phyloP scores from a whole-genome alignment of 2,888 invertebrate species.

The Lymantria monacha region DNA sequence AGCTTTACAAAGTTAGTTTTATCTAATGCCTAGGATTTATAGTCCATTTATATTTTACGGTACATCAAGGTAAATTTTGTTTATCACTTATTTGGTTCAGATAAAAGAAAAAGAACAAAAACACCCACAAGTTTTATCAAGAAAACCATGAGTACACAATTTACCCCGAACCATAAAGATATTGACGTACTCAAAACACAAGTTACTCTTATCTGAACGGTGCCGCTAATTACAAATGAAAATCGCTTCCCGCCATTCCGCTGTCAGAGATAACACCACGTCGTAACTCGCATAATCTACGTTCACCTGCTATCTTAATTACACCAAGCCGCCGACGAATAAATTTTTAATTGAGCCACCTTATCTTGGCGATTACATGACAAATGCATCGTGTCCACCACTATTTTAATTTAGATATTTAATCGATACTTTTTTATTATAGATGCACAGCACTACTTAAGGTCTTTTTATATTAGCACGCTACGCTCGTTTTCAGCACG shows the following conservation, averaged over 20 bases:
- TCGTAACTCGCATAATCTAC: constrained; percentile 49
- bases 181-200: constrained; percentile 36
- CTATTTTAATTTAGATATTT: constrained; percentile 35
- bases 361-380: constrained; percentile 51
- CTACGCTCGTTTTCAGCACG: constrained; percentile 26
- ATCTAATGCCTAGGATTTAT: too few species aligned
- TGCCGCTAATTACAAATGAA: constrained; percentile 63
- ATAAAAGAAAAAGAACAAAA: background rate
- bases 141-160: constrained; percentile 14
- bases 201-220: constrained; percentile 39
- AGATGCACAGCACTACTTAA: constrained; percentile 23
- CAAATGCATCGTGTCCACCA: constrained; percentile 43
- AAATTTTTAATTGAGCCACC: constrained; percentile 59
- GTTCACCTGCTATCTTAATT: constrained; percentile 63
- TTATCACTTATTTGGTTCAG: background rate
- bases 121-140: background rate
- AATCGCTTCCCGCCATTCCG: constrained; percentile 55
- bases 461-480: constrained; percentile 29
- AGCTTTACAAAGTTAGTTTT: too few species aligned
- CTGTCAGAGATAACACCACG: constrained; percentile 53
- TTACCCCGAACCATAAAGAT: constrained; percentile 26
- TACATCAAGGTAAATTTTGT: too few species aligned
- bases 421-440: constrained; percentile 23
- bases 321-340: constrained; percentile 46
- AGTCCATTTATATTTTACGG: too few species aligned